Evolutionary conservation across 2,113 vertebrate genomes (phyloP).

Genomic region (Microtus montanus): DNA sequence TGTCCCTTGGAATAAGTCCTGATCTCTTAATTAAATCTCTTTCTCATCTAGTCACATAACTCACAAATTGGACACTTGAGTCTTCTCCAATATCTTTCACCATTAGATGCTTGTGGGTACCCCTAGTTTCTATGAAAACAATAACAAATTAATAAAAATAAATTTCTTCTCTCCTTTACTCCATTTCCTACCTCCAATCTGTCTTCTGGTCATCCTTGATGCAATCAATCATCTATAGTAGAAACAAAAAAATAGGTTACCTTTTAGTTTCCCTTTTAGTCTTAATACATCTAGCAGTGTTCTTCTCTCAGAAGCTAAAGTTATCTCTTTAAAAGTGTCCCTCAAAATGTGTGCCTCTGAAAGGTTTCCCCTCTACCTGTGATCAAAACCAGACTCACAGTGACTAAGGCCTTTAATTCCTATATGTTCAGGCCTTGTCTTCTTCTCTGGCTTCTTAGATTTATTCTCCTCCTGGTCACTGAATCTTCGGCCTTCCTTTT

Average conservation of each 20-base stretch:
- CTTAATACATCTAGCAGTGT: not conserved
- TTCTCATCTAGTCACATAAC: not conserved
- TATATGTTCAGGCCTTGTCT: not conserved
- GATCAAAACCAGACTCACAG: constrained; percentile 39
- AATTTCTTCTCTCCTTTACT: not conserved
- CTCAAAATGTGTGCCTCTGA: not conserved
- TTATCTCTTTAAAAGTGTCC: not conserved
- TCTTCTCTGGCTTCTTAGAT: not conserved
- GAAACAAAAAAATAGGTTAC: not conserved
- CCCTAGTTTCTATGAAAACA: not conserved
- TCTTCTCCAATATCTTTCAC: not conserved
- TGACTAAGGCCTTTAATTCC: not conserved
- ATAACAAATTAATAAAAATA: not conserved
- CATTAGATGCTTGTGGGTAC: not conserved
- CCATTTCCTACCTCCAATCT: not conserved
- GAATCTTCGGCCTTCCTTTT: not conserved
- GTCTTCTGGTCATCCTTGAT: not conserved
- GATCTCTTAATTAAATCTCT: not conserved
- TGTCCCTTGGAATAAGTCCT: not conserved
- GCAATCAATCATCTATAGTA: not conserved
- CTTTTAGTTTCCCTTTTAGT: not conserved
- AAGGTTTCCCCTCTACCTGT: not conserved
- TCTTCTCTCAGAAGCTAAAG: not conserved
- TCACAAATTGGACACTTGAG: not conserved
- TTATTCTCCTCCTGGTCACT: not conserved